Evolutionary conservation across 2,888 invertebrate species (phyloP).

Genomic region (Apotomis capreana): DNA sequence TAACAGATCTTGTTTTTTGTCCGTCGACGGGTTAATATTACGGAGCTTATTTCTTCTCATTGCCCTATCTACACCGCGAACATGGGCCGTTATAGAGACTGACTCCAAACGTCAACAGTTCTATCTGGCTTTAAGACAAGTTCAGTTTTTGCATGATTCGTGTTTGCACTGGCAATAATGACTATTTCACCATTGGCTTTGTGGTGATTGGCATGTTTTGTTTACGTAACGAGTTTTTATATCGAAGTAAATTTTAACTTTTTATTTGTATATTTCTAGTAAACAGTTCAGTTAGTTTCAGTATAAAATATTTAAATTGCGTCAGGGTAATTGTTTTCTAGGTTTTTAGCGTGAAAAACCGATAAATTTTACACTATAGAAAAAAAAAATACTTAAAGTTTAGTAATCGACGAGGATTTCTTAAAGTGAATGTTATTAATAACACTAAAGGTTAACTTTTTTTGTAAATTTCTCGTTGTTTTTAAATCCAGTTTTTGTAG

Average conservation of each 20-base stretch:
- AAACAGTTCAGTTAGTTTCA: neutral
- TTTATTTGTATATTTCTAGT: neutral
- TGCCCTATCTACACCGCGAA: conserved; percentile 4
- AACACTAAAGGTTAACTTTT: too few relatives aligned
- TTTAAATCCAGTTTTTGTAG: too few relatives aligned
- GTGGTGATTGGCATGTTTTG: neutral
- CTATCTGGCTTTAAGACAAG: neutral
- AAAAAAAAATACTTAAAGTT: too few relatives aligned
- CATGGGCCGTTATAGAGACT: neutral
- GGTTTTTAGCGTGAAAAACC: too few relatives aligned
- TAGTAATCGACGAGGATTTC: too few relatives aligned
- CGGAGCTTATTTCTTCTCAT: neutral
- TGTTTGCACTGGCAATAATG: conserved; percentile 1
- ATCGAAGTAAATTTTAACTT: neutral
- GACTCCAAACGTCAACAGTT: conserved; percentile 1
- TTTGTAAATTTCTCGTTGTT: too few relatives aligned
- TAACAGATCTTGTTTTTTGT: neutral
- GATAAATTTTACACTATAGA: too few relatives aligned
- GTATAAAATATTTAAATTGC: neutral
- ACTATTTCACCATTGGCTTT: neutral
- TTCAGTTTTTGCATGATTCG: neutral
- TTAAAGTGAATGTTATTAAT: too few relatives aligned
- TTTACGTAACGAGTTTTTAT: neutral
- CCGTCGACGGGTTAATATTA: neutral
- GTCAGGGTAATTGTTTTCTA: too few relatives aligned